Base-by-base conservation (phyloP, 2,888 invertebrate species). In the Eremobia ochroleuca region DNA sequence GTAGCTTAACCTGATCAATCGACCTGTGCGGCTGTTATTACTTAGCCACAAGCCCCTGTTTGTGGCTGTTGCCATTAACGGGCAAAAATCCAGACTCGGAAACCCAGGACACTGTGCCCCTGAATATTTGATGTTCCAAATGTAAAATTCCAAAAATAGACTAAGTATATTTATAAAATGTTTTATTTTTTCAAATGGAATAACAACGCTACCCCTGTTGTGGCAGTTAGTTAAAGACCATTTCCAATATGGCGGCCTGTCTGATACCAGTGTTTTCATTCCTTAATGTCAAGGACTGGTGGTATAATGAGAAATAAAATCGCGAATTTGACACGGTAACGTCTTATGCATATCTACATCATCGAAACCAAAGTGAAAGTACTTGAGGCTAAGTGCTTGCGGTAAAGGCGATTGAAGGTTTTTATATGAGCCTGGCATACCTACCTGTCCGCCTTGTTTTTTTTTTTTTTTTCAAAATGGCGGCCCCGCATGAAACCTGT, bases 271-370 rank as follows among this genome's bases (percentile, higher is more conserved):
- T 15, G 40, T 28, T 49, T 79, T 40, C 18, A 21, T 43, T n/a
- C 6, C 72, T 34, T 28, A 77, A 77, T 80, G 61, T 80, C 73
- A 77, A 81, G 52, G 81, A 71, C 43, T 31, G 31, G 8, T 61
- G 21, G 15, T 49, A 4, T 46, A 55, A 5, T 52, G 18, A 13
- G 34, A 73, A 62, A 28, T 62, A 46, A 71, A 37, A 52, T 28
- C n/a, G 69, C 43, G 43, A 64, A 52, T 62, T 40, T 49, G 13
- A 25, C n/a, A 31, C 5, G 13, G 40, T 31, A 31, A 21, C 59
- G 31, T 34, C 9, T 61, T 61, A 6, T 28, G 15, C 28, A 58
- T 28, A n/a, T 55, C 2, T 13, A 13, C 43, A 43, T 43, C 13
- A 43, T 31, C 15, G 21, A 11, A 61, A 34, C 34, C 34, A 34